Percentiles rank a stretch among this genome's conserved stretches.
These are phyloP conservation scores for Nomada goodeniana DNA, from an alignment of 2,888 invertebrate species.

Conservation along the genomic window DNA sequence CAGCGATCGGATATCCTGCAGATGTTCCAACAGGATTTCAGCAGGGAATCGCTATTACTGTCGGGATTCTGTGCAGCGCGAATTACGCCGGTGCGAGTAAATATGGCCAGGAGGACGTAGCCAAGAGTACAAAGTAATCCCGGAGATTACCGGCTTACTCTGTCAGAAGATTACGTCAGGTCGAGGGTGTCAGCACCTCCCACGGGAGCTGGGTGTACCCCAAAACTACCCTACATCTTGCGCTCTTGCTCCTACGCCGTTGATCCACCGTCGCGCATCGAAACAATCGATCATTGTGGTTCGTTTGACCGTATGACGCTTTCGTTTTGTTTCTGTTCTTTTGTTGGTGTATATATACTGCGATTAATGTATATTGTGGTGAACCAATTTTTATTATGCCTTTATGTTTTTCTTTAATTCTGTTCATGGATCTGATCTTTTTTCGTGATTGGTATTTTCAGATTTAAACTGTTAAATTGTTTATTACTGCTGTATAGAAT, in stretches of 20 bases:
- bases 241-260: conserved; percentile 46
- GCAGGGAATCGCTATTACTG: conserved; percentile 68
- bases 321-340: not conserved
- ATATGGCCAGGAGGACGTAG: conserved; percentile 73
- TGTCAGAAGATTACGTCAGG: conserved; percentile 84
- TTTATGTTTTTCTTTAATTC: not conserved
- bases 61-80: conserved; percentile 71
- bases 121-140: conserved; percentile 79
- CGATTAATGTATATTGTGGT: not conserved
- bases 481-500: too few species aligned
- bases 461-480: too few species aligned
- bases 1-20: conserved; percentile 64
- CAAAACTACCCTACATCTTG: conserved; percentile 46
- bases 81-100: conserved; percentile 76
- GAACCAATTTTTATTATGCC: not conserved
- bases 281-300: conserved; percentile 56
- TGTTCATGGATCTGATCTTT: too few species aligned
- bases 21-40: conserved; percentile 70
- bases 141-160: conserved; percentile 83
- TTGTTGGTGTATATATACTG: too few species aligned
- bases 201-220: conserved; percentile 74
- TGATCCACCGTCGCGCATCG: conserved; percentile 27
- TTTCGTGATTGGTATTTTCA: too few species aligned
- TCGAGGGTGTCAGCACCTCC: conserved; percentile 82
- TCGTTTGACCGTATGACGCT: conserved; percentile 8